These are phyloP conservation scores for Nothoprocta perdicaria DNA, from an alignment of 2,113 vertebrate genomes.

Conservation along the genomic window DNA sequence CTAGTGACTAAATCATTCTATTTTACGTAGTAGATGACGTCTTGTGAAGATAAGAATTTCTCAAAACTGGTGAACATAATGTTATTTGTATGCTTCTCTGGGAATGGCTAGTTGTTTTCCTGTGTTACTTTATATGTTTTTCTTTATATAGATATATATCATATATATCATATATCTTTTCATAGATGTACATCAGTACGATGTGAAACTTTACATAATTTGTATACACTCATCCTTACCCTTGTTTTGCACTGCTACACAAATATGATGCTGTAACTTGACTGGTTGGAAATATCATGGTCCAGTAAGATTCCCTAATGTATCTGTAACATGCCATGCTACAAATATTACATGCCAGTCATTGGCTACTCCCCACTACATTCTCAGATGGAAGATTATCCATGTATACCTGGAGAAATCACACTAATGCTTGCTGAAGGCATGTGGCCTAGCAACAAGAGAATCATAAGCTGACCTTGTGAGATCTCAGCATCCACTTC, in stretches of 20 bases:
- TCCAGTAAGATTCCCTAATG: slow-evolving; percentile 30
- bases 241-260: slow-evolving; percentile 1
- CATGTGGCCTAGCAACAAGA: too few species aligned
- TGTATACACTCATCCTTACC: not conserved
- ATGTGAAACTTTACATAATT: not conserved
- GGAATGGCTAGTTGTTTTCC: slow-evolving; percentile 2
- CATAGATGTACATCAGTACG: not conserved
- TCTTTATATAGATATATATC: not conserved
- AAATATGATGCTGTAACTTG: not conserved
- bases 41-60: slow-evolving; percentile 26
- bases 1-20: not conserved
- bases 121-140: not conserved
- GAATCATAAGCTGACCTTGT: not conserved
- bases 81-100: not conserved
- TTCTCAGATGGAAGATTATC: not conserved
- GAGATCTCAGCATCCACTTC: not conserved
- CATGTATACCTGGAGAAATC: not conserved
- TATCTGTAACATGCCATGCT: not conserved
- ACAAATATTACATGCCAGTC: not conserved
- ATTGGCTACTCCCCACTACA: not conserved
- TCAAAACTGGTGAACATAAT: not conserved
- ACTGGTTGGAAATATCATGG: slow-evolving; percentile 37
- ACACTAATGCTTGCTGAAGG: not conserved
- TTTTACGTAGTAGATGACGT: not conserved
- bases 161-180: not conserved